A percentile compares a stretch with the other conserved stretches of the same genome.
Evolutionary conservation across 1,140 invertebrate species (phyloP).

Genomic region (Cotesia chilonis): DNA sequence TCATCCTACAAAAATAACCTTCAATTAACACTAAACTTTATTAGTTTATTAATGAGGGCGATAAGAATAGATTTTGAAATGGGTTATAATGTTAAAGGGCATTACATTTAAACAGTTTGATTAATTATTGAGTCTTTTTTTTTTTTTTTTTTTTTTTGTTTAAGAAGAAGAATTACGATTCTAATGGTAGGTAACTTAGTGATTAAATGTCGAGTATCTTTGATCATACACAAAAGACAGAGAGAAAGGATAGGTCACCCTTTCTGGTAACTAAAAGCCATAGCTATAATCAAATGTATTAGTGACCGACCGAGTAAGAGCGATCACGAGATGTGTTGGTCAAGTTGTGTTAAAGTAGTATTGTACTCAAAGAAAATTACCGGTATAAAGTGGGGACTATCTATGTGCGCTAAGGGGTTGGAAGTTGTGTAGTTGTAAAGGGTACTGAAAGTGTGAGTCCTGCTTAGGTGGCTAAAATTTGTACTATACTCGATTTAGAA

Average conservation of each 20-base stretch:
- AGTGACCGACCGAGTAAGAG: too few relatives aligned
- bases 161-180: not conserved
- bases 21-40: too few relatives aligned
- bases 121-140: not conserved
- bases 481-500: slow-evolving; percentile 55
- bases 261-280: slow-evolving; percentile 43
- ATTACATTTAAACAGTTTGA: too few relatives aligned
- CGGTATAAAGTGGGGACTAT: slow-evolving; percentile 36
- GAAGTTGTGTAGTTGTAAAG: slow-evolving; percentile 48
- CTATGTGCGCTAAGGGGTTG: slow-evolving; percentile 50
- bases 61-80: too few relatives aligned
- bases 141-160: not conserved
- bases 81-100: too few relatives aligned
- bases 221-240: slow-evolving; percentile 56
- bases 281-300: too few relatives aligned
- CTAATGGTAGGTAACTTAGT: not conserved
- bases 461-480: slow-evolving; percentile 56
- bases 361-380: slow-evolving; percentile 58
- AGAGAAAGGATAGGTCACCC: slow-evolving; percentile 49
- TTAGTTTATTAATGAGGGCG: too few relatives aligned
- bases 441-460: slow-evolving; percentile 65
- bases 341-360: slow-evolving; percentile 45
- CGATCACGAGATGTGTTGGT: too few relatives aligned
- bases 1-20: too few relatives aligned
- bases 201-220: not conserved